phyloP scores from a whole-genome alignment of 1,140 invertebrate genomes.

The Parapsyche elsis region DNA sequence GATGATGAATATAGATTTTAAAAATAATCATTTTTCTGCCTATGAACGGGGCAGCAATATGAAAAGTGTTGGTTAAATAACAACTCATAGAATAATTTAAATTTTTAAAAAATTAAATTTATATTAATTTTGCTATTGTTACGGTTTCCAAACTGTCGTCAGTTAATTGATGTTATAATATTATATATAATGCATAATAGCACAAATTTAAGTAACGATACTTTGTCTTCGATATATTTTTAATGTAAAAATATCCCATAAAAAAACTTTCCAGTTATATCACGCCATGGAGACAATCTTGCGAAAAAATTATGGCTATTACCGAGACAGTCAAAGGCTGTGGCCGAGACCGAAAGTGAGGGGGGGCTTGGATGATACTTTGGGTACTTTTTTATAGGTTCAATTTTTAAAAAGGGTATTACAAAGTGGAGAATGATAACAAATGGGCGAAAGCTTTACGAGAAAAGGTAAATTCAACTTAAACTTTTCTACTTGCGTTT shows the following conservation, averaged over 20 bases:
- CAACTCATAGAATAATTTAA: too few relatives aligned
- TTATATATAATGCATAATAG: not conserved
- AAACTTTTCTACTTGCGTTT: not conserved
- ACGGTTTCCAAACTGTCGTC: too few relatives aligned
- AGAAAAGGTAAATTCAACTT: conserved; percentile 30
- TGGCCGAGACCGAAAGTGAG: not conserved
- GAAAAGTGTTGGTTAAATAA: too few relatives aligned
- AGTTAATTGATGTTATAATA: not conserved
- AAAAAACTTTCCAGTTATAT: conserved; percentile 42
- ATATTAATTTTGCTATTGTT: too few relatives aligned
- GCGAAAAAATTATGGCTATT: conserved; percentile 55
- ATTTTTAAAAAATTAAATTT: too few relatives aligned
- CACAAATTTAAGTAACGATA: not conserved
- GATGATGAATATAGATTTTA: too few relatives aligned
- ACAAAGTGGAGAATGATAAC: conserved; percentile 40
- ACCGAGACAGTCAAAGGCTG: conserved; percentile 44
- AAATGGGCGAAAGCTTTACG: conserved; percentile 39
- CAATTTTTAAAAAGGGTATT: conserved; percentile 47
- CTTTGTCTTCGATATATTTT: conserved; percentile 22
- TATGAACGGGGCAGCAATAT: too few relatives aligned
- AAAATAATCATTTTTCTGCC: too few relatives aligned
- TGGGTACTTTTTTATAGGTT: conserved; percentile 45
- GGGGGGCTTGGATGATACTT: conserved; percentile 44
- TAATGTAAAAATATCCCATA: conserved; percentile 24
- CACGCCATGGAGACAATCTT: conserved; percentile 46